These are phyloP conservation scores for Schlechtendalia chinensis DNA, from an alignment of 1,140 invertebrate genomes.

Conservation along the genomic window DNA sequence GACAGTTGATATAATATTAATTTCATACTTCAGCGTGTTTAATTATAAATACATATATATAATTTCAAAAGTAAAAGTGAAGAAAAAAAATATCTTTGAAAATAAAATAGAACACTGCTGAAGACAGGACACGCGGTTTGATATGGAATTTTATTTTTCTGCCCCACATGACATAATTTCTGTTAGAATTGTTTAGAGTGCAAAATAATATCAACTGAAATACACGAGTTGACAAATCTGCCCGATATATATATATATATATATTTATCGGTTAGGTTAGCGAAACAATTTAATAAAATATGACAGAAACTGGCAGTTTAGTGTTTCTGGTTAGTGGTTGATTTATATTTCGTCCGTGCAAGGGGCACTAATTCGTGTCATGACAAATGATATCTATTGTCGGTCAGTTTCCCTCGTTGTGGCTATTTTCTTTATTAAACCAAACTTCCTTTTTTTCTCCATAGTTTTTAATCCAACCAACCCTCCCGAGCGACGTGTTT, in stretches of 20 bases:
- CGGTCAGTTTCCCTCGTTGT: slow-evolving; percentile 42
- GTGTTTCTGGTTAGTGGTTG: neutral
- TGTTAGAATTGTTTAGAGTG: neutral
- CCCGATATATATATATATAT: too few species aligned
- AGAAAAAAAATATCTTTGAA: too few species aligned
- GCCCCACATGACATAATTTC: too few species aligned
- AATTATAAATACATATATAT: too few species aligned
- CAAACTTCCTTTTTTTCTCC: slow-evolving; percentile 18
- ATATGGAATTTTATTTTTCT: too few species aligned
- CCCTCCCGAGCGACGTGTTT: slow-evolving; percentile 15
- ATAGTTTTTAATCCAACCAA: slow-evolving; percentile 11
- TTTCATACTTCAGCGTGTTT: neutral
- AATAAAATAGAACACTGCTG: too few species aligned
- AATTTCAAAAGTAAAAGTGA: too few species aligned
- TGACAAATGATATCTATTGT: slow-evolving; percentile 46
- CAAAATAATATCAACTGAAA: neutral
- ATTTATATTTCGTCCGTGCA: neutral
- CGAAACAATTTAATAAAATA: slow-evolving; percentile 1
- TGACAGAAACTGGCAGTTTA: neutral
- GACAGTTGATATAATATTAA: slow-evolving; percentile 16
- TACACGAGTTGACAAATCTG: neutral
- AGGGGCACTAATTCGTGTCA: neutral
- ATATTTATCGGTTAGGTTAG: neutral
- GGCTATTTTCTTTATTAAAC: slow-evolving; percentile 38
- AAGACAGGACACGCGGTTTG: too few species aligned